Evolutionary conservation across 2,113 vertebrate genomes (phyloP), one percentile per base, ranked within the genome.

Genomic region (Vulpes ferrilata): DNA sequence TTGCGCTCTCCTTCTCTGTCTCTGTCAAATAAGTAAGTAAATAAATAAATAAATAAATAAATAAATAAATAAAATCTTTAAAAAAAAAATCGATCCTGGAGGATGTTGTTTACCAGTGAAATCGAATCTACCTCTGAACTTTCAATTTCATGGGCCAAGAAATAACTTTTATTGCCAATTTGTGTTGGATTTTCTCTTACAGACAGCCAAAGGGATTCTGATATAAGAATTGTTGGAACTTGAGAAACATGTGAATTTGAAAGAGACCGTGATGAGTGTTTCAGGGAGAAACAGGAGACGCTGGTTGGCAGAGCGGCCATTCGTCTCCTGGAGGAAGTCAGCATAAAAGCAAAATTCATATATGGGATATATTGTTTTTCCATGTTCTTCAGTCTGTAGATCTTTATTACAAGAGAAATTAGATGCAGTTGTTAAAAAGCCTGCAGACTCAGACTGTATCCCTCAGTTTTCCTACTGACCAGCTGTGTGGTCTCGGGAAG

Each of bases 361-460:
- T 15, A 15, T 8, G 19, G 27, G 73, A 60, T 57, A 74, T 59
- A n/a, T 55, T 87, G 60, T 19, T 32, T 65, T 89, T 92, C 22
- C 5, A 4, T 51, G 1, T 74, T 73, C 67, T 27, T 48, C 15
- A 74, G 19, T 65, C 20, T 32, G 19, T 83, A 90, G 27, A 67
- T 78, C 59, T 59, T 90, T 91, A 65, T 59, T 78, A 67, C 93
- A 78, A 79, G 16, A 87, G 23, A 84, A 90, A 64, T 64, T 69
- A 67, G 69, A 84, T 60, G 20, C 69, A 43, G 19, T 43, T 96
- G 27, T 79, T 91, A 92, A 95, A 90, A 79, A 62, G n/a, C 19
- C 20, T 90, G 10, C 62, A 62, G 35, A 23, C 51, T 87, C 73
- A 83, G 22, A 82, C 7, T 12, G 6, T 23, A 55, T 51, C 17